Base-by-base conservation (phyloP, 53 echinoderm and acorn worm species). In the Patiria pectinifera region DNA sequence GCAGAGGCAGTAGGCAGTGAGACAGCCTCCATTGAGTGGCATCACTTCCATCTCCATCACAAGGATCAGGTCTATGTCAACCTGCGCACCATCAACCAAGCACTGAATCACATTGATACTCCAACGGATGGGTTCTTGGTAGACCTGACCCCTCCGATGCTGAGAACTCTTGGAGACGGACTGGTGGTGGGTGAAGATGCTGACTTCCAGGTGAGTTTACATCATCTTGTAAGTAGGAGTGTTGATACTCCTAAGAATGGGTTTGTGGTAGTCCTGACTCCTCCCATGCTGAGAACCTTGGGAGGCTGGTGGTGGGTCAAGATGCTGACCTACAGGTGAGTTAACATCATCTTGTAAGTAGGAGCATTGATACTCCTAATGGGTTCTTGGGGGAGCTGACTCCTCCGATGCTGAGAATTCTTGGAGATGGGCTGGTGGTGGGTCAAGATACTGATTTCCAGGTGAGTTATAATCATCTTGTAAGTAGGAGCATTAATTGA, bases 41-140 rank as follows among this genome's bases (percentile, higher is more conserved):
- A 94, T 89, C 95, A 94, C 80, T 94, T 94, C 62, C 92, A 94
- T 61, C 85, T 92, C 7, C 83, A 89, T 47, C 92, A 94, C 83
- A 92, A 92, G 77, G 95, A 94, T 69, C 62, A 83, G 46, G 90
- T 94, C 14, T 89, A 84, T 48, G 77, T 87, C 76, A 76, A 89
- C 62, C 62, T 94, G 14, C 83, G 86, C 3, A 88, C 92, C 35
- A 58, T 85, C 53, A 94, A 94, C 78, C 83, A 89, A 21, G 95
- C 95, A 44, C 58, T 82, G 35, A 62, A 88, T 59, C 71, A 82
- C 63, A 84, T 92, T 19, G 82, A 87, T 48, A 66, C 62, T 21
- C 63, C 23, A 7, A 89, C 89, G 16, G 61, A 94, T 85, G 95
- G 95, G 0, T 72, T 92, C 60, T 86, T 92, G 43, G 48, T 94